Percentiles rank a stretch among this genome's conserved stretches.
Conservation (phyloP, 2,888 invertebrate species). For the Hydraecia micacea region DNA sequence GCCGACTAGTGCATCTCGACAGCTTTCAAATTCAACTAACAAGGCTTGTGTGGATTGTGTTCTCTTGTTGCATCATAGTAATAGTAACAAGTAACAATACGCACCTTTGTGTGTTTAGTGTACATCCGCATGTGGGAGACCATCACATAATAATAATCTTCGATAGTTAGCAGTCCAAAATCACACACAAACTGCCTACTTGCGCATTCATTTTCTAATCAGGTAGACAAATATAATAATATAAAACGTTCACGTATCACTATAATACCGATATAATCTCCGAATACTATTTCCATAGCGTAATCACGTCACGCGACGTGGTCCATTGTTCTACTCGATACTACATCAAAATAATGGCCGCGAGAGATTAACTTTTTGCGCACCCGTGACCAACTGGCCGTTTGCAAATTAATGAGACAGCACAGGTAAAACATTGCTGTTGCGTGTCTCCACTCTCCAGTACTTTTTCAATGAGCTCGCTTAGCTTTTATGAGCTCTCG, state of each 20-base stretch:
- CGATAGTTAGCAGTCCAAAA: slow-evolving; percentile 21
- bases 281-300: slow-evolving; percentile 73
- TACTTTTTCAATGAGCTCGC: slow-evolving; percentile 58
- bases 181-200: slow-evolving; percentile 21
- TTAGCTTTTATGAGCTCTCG: slow-evolving; percentile 52
- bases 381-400: slow-evolving; percentile 68
- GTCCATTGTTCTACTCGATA: slow-evolving; percentile 80
- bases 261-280: slow-evolving; percentile 75
- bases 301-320: slow-evolving; percentile 77
- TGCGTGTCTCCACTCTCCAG: slow-evolving; percentile 56
- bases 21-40: slow-evolving; percentile 76
- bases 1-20: slow-evolving; percentile 61
- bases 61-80: slow-evolving; percentile 37
- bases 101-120: slow-evolving; percentile 3
- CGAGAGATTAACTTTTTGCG: slow-evolving; percentile 72
- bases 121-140: not conserved
- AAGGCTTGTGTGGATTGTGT: slow-evolving; percentile 59
- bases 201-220: slow-evolving; percentile 58
- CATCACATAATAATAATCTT: slow-evolving; percentile 8
- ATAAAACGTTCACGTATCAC: slow-evolving; percentile 72
- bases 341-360: slow-evolving; percentile 69
- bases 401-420: slow-evolving; percentile 72
- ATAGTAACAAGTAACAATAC: slow-evolving; percentile 23
- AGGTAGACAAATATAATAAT: slow-evolving; percentile 60
- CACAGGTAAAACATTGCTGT: slow-evolving; percentile 57